Percentiles rank a stretch among this genome's conserved stretches.
These are phyloP conservation scores for Diadema setosum DNA, from an alignment of 35 echinoderm and acorn worm genomes.

Conservation along the genomic window DNA sequence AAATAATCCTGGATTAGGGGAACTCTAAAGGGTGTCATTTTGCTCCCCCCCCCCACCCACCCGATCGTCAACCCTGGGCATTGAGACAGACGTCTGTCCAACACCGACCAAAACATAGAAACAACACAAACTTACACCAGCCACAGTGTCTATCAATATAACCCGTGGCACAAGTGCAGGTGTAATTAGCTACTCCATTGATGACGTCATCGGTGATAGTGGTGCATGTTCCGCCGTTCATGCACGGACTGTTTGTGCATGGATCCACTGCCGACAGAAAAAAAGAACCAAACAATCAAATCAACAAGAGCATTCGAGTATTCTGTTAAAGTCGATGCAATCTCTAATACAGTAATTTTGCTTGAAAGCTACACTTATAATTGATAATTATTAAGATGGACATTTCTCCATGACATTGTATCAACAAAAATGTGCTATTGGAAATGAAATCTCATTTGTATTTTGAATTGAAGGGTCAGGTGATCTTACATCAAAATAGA, in stretches of 20 bases:
- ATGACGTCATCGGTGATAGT: not conserved
- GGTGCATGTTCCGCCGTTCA: slow-evolving; percentile 67
- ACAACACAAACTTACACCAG: slow-evolving; percentile 63
- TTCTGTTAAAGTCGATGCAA: not conserved
- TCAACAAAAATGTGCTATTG: no score
- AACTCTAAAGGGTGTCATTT: no score
- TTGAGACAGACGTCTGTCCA: no score
- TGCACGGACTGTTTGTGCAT: slow-evolving; percentile 70
- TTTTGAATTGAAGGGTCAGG: not conserved
- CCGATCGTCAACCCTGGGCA: no score
- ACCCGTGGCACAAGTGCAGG: slow-evolving; percentile 40
- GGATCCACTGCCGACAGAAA: not conserved
- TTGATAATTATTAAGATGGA: not conserved
- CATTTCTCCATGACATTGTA: not conserved
- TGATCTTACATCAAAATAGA: not conserved
- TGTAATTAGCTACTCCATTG: slow-evolving; percentile 22
- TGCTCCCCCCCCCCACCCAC: no score
- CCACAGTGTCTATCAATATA: slow-evolving; percentile 54
- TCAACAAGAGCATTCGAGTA: no score
- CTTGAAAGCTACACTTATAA: not conserved
- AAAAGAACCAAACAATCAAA: not conserved
- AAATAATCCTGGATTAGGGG: no score
- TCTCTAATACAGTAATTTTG: not conserved
- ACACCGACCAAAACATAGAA: no score
- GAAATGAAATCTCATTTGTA: no score